Evolutionary conservation across 2,797 vertebrate species (phyloP).

Genomic region (Crocidura indochinensis): DNA sequence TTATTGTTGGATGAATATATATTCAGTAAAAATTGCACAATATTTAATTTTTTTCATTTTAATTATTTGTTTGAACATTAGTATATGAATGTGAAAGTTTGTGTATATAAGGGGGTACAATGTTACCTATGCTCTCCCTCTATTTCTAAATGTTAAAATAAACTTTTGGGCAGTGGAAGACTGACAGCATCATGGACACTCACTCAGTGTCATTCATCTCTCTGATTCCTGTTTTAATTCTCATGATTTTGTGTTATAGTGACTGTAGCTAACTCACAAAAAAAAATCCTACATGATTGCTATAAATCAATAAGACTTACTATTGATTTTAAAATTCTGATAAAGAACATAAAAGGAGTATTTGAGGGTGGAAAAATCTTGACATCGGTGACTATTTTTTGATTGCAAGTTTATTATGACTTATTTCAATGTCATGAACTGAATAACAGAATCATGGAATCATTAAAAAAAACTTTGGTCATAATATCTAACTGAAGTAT

Average conservation of each 20-base stretch:
- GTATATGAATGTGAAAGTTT: too few species aligned
- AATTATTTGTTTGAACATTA: too few species aligned
- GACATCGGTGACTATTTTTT: constrained; percentile 27
- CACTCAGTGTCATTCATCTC: neutral
- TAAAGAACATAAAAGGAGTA: neutral
- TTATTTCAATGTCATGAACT: constrained; percentile 7
- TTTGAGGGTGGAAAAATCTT: constrained; percentile 26
- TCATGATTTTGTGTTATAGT: constrained; percentile 45
- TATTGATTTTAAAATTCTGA: constrained; percentile 44
- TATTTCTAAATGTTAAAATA: constrained; percentile 49
- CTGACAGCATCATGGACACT: neutral
- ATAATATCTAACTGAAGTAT: too few species aligned
- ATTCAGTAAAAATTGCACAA: too few species aligned
- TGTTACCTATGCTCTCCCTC: too few species aligned
- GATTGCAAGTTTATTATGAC: neutral
- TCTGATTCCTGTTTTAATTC: neutral
- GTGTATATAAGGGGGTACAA: too few species aligned
- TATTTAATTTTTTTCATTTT: too few species aligned
- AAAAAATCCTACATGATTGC: constrained; percentile 52
- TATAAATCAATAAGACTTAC: constrained; percentile 34
- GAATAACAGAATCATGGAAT: neutral
- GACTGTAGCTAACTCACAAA: constrained; percentile 19
- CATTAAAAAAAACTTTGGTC: neutral
- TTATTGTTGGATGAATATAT: neutral
- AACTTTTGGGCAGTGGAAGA: neutral